Evolutionary conservation across 2,797 vertebrate genomes (phyloP).

Genomic region (Geotrypetes seraphini): DNA sequence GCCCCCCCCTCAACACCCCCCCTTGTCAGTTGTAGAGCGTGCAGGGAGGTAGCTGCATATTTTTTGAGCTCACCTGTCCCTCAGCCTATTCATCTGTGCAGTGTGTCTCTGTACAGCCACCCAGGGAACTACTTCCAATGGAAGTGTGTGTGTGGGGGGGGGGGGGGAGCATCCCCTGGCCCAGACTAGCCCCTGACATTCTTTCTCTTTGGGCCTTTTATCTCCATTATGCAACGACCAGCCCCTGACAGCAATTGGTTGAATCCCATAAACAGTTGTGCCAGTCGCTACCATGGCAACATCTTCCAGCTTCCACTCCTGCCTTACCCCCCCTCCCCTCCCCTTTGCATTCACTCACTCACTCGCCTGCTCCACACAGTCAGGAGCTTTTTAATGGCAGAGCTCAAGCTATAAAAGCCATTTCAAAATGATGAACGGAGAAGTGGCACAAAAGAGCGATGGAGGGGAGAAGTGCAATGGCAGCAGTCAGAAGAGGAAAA

Average conservation of each 20-base stretch:
- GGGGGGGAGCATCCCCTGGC: conserved; percentile 3
- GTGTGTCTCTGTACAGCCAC: no score
- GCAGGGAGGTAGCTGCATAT: no score
- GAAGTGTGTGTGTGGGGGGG: conserved; percentile 7
- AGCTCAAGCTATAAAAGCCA: conserved; percentile 16
- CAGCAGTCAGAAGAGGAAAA: conserved; percentile 66
- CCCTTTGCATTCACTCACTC: conserved; percentile 28
- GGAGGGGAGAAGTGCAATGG: conserved; percentile 75
- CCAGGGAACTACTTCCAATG: no score
- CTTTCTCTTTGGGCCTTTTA: conserved; percentile 7
- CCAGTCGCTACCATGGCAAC: conserved; percentile 83
- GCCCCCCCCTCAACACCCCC: no score
- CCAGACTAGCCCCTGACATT: neutral
- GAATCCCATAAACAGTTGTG: conserved; percentile 77
- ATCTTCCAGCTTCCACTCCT: conserved; percentile 35
- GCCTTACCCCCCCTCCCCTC: conserved; percentile 29
- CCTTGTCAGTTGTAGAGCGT: no score
- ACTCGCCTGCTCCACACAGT: conserved; percentile 38
- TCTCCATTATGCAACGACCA: conserved; percentile 21
- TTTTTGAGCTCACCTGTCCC: no score
- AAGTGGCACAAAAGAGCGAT: conserved; percentile 73
- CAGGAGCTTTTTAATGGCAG: conserved; percentile 36
- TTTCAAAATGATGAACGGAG: conserved; percentile 71
- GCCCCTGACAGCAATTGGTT: conserved; percentile 39
- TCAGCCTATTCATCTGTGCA: no score